Base-by-base conservation (phyloP, 2,797 vertebrate species). In the Artibeus jamaicensis region DNA sequence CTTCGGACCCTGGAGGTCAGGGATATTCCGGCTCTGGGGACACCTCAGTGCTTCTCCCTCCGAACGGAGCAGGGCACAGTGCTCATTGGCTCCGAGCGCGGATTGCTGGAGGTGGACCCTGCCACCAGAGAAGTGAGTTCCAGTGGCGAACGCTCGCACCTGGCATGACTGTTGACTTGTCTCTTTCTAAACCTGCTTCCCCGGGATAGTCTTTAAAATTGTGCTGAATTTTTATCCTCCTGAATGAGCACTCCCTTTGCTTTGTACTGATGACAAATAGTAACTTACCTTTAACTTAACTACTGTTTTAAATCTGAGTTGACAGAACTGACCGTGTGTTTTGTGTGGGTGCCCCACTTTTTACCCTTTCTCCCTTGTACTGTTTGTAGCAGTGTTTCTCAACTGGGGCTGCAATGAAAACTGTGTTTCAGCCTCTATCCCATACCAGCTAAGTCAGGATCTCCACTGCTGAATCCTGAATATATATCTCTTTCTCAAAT, bases 81-180 rank as follows among this genome's bases (percentile, higher is more conserved):
- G 62, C 93, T 99, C 8, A 98, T 99, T 37, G 98, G 98, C 12
- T 99, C 99, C 1, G 98, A 98, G 78, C 96, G 81, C 91, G 99
- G 98, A 89, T 98, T 99, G 85, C 93, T 98, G 83, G 99, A 99
- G 95, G 98, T 99, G 6, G 98, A 99, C 89, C 98, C 98, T 2
- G 92, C 83, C 3, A 96, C 93, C 4, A 98, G 98, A 85, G 98
- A 99, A 99, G 99, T 99, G 83, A 98, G 98, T 89, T 68, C 0
- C 76, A 15, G 29, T 29, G 71, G 82, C 59, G 55, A 34, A 78
- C 55, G 29, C 50, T 39, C 34, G 70, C 62, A 15, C 34, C 39
- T n/a, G 50, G 34, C 42, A n/a, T 68, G 71, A n/a, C 24, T 48
- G 3, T 67, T 82, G 22, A n/a, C 44, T 57, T 85, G 14, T 26